These are phyloP conservation scores for Drosophila helvetica DNA, from an alignment of 2,888 invertebrate species.

Conservation along the genomic window DNA sequence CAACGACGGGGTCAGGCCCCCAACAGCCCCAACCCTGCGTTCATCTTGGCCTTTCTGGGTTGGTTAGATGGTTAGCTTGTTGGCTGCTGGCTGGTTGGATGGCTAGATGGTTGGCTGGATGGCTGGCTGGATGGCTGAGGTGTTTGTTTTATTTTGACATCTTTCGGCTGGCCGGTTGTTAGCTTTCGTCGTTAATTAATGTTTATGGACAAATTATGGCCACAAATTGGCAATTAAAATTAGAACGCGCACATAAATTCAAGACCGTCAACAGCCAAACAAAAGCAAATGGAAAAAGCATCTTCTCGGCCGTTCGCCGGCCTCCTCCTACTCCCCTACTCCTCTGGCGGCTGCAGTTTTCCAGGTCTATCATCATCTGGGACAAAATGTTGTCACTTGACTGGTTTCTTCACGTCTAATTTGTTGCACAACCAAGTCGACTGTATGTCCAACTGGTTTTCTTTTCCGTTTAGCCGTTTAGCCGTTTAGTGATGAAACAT, in stretches of 20 bases:
- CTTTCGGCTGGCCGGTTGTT: conserved; percentile 59
- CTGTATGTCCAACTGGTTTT: conserved; percentile 34
- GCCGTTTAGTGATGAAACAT: conserved; percentile 29
- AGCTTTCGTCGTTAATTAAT: conserved; percentile 75
- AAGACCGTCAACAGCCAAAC: conserved; percentile 39
- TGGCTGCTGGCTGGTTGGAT: neutral
- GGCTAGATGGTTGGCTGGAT: neutral
- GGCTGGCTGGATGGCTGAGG: conserved; percentile 42
- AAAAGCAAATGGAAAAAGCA: conserved; percentile 35
- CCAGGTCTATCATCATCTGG: conserved; percentile 12
- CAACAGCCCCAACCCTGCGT: conserved; percentile 27
- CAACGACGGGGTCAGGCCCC: conserved; percentile 41
- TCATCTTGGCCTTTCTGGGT: conserved; percentile 9
- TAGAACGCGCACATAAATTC: conserved; percentile 77
- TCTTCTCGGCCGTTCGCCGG: neutral
- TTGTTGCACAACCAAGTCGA: conserved; percentile 61
- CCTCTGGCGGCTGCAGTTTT: neutral
- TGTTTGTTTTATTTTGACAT: conserved; percentile 78
- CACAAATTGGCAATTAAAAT: conserved; percentile 80
- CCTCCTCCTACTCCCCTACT: neutral
- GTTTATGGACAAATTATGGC: conserved; percentile 80
- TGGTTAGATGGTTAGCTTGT: neutral
- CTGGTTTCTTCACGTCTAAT: conserved; percentile 60
- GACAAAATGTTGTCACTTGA: conserved; percentile 70
- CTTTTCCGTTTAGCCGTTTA: neutral